Evolutionary conservation across 2,888 invertebrate genomes (phyloP), one percentile per base, ranked within the genome.

Genomic region (Drosophila niveifrons): DNA sequence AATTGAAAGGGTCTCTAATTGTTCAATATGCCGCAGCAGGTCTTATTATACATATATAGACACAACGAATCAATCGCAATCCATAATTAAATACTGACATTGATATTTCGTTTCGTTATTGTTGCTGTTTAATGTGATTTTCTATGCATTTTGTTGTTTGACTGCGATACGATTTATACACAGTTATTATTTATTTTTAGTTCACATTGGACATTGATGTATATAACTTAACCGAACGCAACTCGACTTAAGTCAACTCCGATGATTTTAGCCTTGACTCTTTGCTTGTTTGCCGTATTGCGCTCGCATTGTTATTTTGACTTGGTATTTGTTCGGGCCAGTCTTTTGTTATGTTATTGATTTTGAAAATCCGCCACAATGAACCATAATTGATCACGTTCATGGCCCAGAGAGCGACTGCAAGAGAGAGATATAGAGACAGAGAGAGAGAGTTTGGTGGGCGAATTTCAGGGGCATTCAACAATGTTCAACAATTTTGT

Each of bases 341-440:
- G 65, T 48, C 72, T 72, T 58, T 75, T 85, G 75, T 65, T 83
- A 66, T 72, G 57, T 70, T 88, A 87, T 84, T 89, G 84, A 84
- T 89, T 89, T 84, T 84, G 57, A 81, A 87, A 89, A 89, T 75
- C 71, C 71, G 63, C 82, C 69, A 87, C 89, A 85, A 85, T 85
- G 74, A 78, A 72, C 65, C 64, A 88, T 89, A 86, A 86, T 86
- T 86, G 85, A 89, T 88, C 85, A 86, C 90, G 85, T 89, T 86
- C 85, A 86, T 85, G 85, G 85, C 67, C 89, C 86, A 88, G 47
- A 47, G 48, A 57, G 34, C 15, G 36, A 15, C 23, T 23, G 4
- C 0, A 41, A 34, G 56, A 36, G 47, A n/a, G 15, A 36, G 6
- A 50, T 29, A 56, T 48, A 41, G 8, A 39, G 31, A 13, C n/a